These are phyloP conservation scores for Saimiri boliviensis DNA, from an alignment of 2,113 vertebrate species.

Conservation along the genomic window DNA sequence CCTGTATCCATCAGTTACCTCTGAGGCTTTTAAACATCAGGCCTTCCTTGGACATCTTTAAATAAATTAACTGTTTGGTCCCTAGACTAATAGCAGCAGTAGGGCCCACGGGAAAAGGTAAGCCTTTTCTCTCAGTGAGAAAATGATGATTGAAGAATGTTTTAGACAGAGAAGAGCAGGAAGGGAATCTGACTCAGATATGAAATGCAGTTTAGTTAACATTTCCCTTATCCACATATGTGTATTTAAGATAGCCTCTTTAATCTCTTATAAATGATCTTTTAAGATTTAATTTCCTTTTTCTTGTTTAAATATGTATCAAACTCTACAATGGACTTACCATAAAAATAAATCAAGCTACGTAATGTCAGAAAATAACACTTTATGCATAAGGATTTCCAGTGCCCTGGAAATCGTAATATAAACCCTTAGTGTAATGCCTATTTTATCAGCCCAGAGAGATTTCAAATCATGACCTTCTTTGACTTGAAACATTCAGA, in stretches of 20 bases:
- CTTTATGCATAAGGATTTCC: not conserved
- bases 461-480: constrained; percentile 20
- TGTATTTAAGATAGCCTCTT: constrained; percentile 37
- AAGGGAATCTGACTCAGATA: not conserved
- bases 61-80: not conserved
- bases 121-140: not conserved
- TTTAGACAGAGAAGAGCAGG: not conserved
- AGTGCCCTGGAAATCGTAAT: not conserved
- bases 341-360: constrained; percentile 56
- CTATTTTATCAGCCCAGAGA: constrained; percentile 1
- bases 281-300: constrained; percentile 74
- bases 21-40: not conserved
- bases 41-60: not conserved
- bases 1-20: not conserved
- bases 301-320: constrained; percentile 68
- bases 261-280: constrained; percentile 71
- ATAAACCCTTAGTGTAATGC: not conserved
- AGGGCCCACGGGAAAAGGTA: not conserved
- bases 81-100: not conserved
- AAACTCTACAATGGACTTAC: constrained; percentile 53
- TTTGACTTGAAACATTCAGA: not conserved
- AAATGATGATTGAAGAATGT: not conserved
- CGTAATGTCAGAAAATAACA: constrained; percentile 54
- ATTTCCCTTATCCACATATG: constrained; percentile 32
- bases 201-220: constrained; percentile 42